These are phyloP conservation scores for Agrypnus murinus DNA, from an alignment of 2,888 invertebrate genomes.

Conservation along the genomic window DNA sequence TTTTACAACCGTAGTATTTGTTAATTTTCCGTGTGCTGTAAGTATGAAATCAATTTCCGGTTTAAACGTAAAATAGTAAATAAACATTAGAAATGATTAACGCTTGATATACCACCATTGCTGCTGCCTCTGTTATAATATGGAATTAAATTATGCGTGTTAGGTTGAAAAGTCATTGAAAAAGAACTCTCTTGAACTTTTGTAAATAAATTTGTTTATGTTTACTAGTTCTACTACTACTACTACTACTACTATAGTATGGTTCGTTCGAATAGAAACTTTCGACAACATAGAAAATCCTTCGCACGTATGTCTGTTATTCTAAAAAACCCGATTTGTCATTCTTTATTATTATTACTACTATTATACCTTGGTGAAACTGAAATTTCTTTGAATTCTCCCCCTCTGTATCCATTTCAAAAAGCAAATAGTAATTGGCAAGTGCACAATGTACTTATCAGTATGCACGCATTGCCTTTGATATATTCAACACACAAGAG, in stretches of 20 bases:
- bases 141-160: neutral
- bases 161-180: slow-evolving; percentile 42
- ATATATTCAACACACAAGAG: slow-evolving; percentile 33
- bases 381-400: slow-evolving; percentile 39
- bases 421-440: slow-evolving; percentile 32
- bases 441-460: slow-evolving; percentile 37
- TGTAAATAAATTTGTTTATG: slow-evolving; percentile 49
- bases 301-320: slow-evolving; percentile 45
- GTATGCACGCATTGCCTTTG: slow-evolving; percentile 31
- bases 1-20: neutral
- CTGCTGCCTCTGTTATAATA: no score
- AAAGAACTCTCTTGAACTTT: slow-evolving; percentile 51
- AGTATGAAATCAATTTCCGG: slow-evolving; percentile 21
- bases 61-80: no score
- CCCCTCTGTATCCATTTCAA: no score
- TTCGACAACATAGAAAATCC: slow-evolving; percentile 44
- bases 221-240: no score
- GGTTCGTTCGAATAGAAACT: slow-evolving; percentile 44
- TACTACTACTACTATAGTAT: no score
- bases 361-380: slow-evolving; percentile 24
- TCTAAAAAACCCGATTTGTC: slow-evolving; percentile 37
- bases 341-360: neutral
- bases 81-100: no score
- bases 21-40: neutral
- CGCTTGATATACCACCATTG: no score